Percentiles rank a stretch among this genome's conserved stretches.
These are phyloP conservation scores for Tokudaia tokunoshimensis DNA, from an alignment of 2,797 vertebrate genomes.

Conservation along the genomic window DNA sequence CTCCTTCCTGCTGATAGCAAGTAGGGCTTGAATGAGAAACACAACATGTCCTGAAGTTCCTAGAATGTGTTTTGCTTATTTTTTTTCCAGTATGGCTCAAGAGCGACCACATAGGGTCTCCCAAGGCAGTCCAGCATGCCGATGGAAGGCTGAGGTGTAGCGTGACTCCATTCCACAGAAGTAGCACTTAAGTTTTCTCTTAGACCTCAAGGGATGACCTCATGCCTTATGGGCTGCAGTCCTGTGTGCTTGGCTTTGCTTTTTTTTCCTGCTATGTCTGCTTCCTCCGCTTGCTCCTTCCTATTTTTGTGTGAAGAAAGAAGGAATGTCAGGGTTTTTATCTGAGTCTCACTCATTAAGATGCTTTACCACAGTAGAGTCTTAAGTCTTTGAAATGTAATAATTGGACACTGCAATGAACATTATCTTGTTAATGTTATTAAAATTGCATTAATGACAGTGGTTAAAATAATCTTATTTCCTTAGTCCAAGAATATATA, in stretches of 20 bases:
- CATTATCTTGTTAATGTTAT: slow-evolving; percentile 11
- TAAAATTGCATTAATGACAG: neutral
- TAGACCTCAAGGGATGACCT: slow-evolving; percentile 11
- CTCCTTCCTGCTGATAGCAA: neutral
- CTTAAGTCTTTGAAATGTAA: neutral
- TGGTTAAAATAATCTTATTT: slow-evolving; percentile 1
- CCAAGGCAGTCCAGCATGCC: neutral
- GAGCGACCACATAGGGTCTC: neutral
- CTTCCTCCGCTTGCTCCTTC: neutral
- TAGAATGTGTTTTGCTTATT: neutral
- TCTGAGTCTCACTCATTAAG: neutral
- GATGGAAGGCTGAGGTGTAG: neutral
- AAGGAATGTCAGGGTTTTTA: neutral
- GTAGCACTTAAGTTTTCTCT: neutral
- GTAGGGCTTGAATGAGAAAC: neutral
- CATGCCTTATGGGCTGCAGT: neutral
- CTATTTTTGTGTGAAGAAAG: neutral
- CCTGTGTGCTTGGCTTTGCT: neutral
- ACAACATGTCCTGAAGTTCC: neutral
- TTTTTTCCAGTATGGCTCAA: too few relatives aligned
- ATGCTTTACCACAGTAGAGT: neutral
- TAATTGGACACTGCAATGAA: neutral
- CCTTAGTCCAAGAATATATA: neutral
- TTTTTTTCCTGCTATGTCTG: neutral
- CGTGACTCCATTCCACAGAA: neutral